phyloP scores from a whole-genome alignment of 2,797 vertebrate genomes.

The Sebastes variabilis region DNA sequence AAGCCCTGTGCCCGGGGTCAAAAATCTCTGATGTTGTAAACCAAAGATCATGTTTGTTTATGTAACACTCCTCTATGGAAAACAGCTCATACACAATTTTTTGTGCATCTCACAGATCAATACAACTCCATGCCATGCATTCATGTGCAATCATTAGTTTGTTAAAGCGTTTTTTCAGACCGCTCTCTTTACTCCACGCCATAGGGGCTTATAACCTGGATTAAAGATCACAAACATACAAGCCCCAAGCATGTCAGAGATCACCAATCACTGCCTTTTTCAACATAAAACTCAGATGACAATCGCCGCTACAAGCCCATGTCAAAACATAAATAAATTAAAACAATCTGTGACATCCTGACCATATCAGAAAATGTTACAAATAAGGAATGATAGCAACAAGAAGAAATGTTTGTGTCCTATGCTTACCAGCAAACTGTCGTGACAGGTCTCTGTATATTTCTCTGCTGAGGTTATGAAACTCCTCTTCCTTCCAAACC shows the following conservation, averaged over 20 bases:
- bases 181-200: not conserved
- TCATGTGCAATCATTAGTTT: not conserved
- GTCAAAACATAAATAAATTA: not conserved
- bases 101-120: not conserved
- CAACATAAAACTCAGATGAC: not conserved
- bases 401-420: not conserved
- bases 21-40: not conserved
- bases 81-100: not conserved
- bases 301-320: not conserved
- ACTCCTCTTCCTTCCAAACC: slow-evolving; percentile 87
- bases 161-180: not conserved
- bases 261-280: not conserved
- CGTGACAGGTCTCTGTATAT: slow-evolving; percentile 85
- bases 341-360: not conserved
- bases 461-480: slow-evolving; percentile 85
- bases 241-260: not conserved
- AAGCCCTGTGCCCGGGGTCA: not conserved
- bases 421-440: slow-evolving; percentile 86
- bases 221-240: not conserved
- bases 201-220: not conserved
- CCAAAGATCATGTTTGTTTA: not conserved
- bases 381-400: not conserved
- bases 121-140: not conserved
- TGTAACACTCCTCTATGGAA: not conserved
- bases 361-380: not conserved